A percentile compares a stretch with the other conserved stretches of the same genome.
Evolutionary conservation across 2,797 vertebrate genomes (phyloP).

Genomic region (Craterocephalus amniculus): DNA sequence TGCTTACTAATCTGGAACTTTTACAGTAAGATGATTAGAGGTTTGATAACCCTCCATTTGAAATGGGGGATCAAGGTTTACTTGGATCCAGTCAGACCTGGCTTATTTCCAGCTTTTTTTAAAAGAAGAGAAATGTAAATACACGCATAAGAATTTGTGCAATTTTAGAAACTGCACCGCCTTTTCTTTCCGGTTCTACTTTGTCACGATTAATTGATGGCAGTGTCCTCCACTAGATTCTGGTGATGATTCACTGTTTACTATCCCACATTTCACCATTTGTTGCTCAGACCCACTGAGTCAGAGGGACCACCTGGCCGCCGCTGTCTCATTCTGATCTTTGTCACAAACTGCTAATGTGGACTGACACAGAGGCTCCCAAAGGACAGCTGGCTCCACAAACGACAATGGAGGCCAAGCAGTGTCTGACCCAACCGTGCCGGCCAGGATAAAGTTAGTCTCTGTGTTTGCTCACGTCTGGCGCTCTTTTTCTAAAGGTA

Average conservation of each 20-base stretch:
- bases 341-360: conserved; percentile 58
- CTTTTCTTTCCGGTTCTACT: not conserved
- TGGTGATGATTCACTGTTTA: conserved; percentile 10
- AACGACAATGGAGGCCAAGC: conserved; percentile 53
- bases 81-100: conserved; percentile 25
- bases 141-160: not conserved
- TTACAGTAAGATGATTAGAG: conserved; percentile 76
- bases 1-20: conserved; percentile 70
- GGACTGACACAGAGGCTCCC: conserved; percentile 62
- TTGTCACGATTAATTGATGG: too few species aligned
- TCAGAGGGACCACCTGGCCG: conserved; percentile 64
- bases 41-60: conserved; percentile 57
- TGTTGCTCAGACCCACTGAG: conserved; percentile 31
- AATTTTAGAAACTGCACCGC: not conserved
- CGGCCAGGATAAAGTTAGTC: conserved; percentile 26
- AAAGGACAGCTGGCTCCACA: conserved; percentile 62
- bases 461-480: conserved; percentile 23
- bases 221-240: not conserved
- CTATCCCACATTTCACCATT: not conserved
- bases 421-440: conserved; percentile 50
- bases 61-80: conserved; percentile 44
- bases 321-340: conserved; percentile 42
- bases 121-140: accelerated
- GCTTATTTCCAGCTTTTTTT: not conserved
- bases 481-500: conserved; percentile 17